A percentile compares a stretch with the other conserved stretches of the same genome.
Conservation (phyloP, 2,888 invertebrate genomes). For the Kryphioiulus occultus region DNA sequence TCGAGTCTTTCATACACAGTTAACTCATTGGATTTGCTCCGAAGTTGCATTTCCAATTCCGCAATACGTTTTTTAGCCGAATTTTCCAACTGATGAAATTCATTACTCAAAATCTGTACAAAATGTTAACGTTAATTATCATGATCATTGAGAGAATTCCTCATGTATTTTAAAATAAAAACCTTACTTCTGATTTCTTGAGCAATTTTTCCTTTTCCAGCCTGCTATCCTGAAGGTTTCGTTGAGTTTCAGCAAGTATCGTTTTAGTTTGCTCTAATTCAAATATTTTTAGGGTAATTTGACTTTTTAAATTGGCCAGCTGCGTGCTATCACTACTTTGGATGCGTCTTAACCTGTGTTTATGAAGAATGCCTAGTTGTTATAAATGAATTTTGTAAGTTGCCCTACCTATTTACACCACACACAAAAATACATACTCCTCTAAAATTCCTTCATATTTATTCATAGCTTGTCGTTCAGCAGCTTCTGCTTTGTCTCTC, state of each 20-base stretch:
- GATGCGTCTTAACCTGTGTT: constrained; percentile 59
- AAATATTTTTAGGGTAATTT: constrained; percentile 62
- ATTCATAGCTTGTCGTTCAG: constrained; percentile 20
- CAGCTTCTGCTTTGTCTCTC: constrained; percentile 48
- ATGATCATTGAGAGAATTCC: not conserved
- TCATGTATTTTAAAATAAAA: not conserved
- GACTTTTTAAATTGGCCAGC: constrained; percentile 60
- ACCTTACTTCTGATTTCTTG: constrained; percentile 61
- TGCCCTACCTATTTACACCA: not conserved
- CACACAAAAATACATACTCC: constrained; percentile 38
- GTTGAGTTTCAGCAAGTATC: constrained; percentile 61
- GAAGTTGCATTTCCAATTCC: constrained; percentile 60
- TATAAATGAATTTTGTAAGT: not conserved
- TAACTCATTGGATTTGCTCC: constrained; percentile 59
- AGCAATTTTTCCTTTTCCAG: constrained; percentile 62
- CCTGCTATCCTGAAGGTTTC: constrained; percentile 60
- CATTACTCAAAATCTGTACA: constrained; percentile 61
- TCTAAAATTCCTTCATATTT: constrained; percentile 51
- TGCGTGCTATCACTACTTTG: constrained; percentile 59
- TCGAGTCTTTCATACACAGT: constrained; percentile 62
- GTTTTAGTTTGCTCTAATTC: constrained; percentile 61
- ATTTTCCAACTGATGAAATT: constrained; percentile 61
- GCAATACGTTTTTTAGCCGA: constrained; percentile 59
- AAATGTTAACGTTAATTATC: not conserved
- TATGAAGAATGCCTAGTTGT: not conserved